Evolutionary conservation across 2,797 vertebrate species (phyloP), one percentile per base, ranked within the genome.

Genomic region (Molossus molossus): DNA sequence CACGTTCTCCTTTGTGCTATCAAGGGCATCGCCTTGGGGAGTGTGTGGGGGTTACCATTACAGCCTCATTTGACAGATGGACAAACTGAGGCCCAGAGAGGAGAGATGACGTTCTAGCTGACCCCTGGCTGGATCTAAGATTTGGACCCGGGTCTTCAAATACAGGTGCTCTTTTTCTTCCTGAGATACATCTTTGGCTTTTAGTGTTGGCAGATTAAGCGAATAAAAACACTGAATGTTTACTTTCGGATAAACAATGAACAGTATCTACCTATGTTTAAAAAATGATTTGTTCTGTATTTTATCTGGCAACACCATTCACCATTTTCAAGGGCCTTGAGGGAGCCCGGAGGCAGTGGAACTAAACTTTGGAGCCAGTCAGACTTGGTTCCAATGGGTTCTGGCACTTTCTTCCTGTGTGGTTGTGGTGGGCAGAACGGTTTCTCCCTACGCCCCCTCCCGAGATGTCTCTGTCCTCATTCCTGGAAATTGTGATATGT

Each of bases 61-160:
- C 23, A 17, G 45, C 18, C 77, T 81, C 92, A 75, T 87, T 75
- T 84, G 40, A 80, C 70, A 96, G 97, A 70, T 20, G 12, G 62
- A 33, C 25, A 89, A 64, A 84, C 58, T 27, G 90, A 94, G 97
- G 64, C 37, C 37, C 18, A 9, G 88, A 62, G 73, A 40, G 37
- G 33, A 13, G 27, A 64, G 9, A 27, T 6, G 60, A 27, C 3
- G 85, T 33, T 23, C 60, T 10, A 13, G 55, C 21, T 25, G 14
- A 15, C 25, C 9, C 9, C 45, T 21, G 53, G 40, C 23, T 15
- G 9, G 15, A 65, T 14, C 73, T 10, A 23, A 58, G 87, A 25
- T 11, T 45, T 10, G 21, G 69, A 33, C 13, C 29, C 33, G 15
- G 9, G 23, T 25, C 33, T 77, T 86, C n/a, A 45, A 12, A 29